phyloP scores from a whole-genome alignment of 2,888 invertebrate species.

The Helobdella robusta region DNA sequence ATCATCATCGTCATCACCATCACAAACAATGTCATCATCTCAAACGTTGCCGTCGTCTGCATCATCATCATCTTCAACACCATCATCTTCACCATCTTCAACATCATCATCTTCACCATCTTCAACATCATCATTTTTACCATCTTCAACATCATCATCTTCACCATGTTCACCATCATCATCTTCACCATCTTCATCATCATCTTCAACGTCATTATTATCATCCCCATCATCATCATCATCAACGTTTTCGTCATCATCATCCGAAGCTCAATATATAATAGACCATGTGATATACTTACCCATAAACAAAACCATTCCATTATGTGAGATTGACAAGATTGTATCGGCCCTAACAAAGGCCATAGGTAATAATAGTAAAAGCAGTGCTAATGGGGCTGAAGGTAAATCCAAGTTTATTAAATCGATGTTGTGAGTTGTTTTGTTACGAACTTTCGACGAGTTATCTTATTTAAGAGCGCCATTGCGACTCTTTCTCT shows the following conservation, averaged over 20 bases:
- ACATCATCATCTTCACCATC: neutral
- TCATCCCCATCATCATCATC: neutral
- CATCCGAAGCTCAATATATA: constrained; percentile 43
- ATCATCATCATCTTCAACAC: neutral
- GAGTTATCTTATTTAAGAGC: too few species aligned
- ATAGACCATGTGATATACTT: constrained; percentile 49
- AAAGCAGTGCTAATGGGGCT: too few species aligned
- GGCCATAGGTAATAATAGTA: too few species aligned
- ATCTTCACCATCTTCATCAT: too few species aligned
- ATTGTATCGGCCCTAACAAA: constrained; percentile 37
- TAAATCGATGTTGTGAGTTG: too few species aligned
- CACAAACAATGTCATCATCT: neutral
- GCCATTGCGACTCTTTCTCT: neutral
- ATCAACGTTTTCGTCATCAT: too few species aligned
- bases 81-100: neutral
- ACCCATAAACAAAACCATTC: constrained; percentile 47
- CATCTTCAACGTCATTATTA: neutral
- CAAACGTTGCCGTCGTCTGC: neutral
- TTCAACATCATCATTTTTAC: neutral
- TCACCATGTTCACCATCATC: too few species aligned
- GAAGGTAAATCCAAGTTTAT: too few species aligned
- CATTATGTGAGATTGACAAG: constrained; percentile 43
- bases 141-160: too few species aligned
- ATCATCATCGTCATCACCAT: too few species aligned
- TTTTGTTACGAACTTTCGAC: too few species aligned